Percentiles rank a stretch among this genome's conserved stretches.
phyloP scores from a whole-genome alignment of 2,113 vertebrate genomes.

The Phylloscopus trochiloides region DNA sequence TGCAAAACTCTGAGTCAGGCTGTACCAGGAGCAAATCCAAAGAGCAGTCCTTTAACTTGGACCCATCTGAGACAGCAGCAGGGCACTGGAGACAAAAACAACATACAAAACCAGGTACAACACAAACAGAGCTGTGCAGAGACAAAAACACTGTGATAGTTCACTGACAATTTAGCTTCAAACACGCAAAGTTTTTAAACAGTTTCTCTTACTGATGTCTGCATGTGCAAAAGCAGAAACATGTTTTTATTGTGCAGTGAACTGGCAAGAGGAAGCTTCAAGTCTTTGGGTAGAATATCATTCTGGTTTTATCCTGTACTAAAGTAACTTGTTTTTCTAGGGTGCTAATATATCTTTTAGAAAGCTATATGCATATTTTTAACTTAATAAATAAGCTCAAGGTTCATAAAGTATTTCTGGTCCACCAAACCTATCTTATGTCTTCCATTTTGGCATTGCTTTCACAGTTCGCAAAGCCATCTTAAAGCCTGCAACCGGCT shows the following conservation, averaged over 20 bases:
- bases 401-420: neutral
- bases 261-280: neutral
- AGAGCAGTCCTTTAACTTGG: neutral
- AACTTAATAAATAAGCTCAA: neutral
- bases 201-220: neutral
- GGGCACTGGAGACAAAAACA: neutral
- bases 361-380: neutral
- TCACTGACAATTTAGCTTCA: neutral
- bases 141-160: neutral
- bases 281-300: neutral
- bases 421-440: neutral
- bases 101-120: neutral
- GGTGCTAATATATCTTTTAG: neutral
- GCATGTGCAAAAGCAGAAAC: neutral
- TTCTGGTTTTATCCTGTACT: neutral
- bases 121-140: neutral
- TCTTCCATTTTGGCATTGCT: neutral
- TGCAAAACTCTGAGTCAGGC: fast-evolving
- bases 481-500: neutral
- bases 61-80: neutral
- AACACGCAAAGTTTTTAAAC: neutral
- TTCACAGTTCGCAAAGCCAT: neutral
- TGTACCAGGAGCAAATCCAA: neutral
- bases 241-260: neutral
- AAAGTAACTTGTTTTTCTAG: neutral